Base-by-base conservation (phyloP, 2,888 invertebrate species). In the Leptopilina drosophilae region DNA sequence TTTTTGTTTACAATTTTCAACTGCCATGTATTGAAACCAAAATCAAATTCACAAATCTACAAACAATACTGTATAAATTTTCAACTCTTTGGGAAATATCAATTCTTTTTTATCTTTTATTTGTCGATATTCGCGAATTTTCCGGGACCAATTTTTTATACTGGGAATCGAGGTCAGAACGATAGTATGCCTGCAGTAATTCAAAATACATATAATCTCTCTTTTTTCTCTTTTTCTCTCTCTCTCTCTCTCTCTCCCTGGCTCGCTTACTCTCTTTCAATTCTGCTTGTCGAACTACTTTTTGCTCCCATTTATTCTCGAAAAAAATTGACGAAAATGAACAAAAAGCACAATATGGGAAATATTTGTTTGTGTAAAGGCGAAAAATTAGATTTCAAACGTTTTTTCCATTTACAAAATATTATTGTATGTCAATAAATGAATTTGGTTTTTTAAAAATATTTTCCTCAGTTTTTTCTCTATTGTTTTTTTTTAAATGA, bases 81-180 rank as follows among this genome's bases (percentile, higher is more conserved):
- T 64, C 64, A 20, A 33, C 33, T 64, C 40, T 14, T 64, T 64
- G 33, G 33, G n/a, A 56, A 56, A 14, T 73, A 9, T 33, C n/a
- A 1, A 11, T 12, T 33, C 33, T 33, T 67, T 46, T 42, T 42
- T n/a, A 8, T 7, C n/a, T 1, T 56, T 56, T 33, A 56, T 73
- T 73, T 26, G 33, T 73, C 49, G 69, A 69, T 20, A n/a, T 56
- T 73, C 26, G n/a, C 56, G n/a, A 49, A 33, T 73, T 15, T 9
- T 53, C n/a, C 9, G 20, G n/a, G 33, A 33, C 33, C 8, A 56
- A 73, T 33, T 56, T 73, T 49, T 11, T 33, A 33, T 56, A 56
- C n/a, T 56, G 33, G 73, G n/a, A 73, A 73, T 53, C 7, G 73
- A 73, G 73, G 73, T 73, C 73, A 73, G 33, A 33, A 56, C 33